A percentile compares a stretch with the other conserved stretches of the same genome.
Evolutionary conservation across 2,888 invertebrate genomes (phyloP).

Genomic region (Hirtodrosophila histrioides): DNA sequence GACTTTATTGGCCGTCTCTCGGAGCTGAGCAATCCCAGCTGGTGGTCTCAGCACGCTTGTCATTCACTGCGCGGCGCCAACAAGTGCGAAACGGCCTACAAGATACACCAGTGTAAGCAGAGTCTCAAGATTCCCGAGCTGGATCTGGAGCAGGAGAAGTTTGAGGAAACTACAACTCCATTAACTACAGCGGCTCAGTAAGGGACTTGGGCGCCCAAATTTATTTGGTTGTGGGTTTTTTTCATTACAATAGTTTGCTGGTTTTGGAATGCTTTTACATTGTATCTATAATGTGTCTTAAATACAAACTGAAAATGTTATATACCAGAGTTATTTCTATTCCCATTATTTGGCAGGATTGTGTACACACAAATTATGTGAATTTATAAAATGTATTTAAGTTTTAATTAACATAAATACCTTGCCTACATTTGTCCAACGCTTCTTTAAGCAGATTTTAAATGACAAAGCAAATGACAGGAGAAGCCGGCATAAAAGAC

Average conservation of each 20-base stretch:
- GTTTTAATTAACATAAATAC: no score
- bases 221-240: background rate
- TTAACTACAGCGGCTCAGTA: background rate
- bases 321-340: no score
- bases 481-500: no score
- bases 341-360: no score
- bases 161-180: constrained; percentile 12
- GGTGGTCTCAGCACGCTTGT: constrained; percentile 41
- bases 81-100: constrained; percentile 67
- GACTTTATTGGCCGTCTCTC: constrained; percentile 54
- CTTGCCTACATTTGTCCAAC: no score
- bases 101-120: constrained; percentile 57
- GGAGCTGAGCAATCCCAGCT: constrained; percentile 46
- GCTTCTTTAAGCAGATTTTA: no score
- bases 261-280: background rate
- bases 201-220: background rate
- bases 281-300: background rate
- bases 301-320: background rate
- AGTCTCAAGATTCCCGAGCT: constrained; percentile 8
- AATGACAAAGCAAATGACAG: no score
- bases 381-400: no score
- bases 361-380: no score
- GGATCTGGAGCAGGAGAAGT: constrained; percentile 1
- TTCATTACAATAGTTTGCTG: background rate
- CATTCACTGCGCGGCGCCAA: constrained; percentile 48